Percentiles rank a stretch among this genome's conserved stretches.
Evolutionary conservation across 2,797 vertebrate species (phyloP).

Genomic region (Spinus olivaceus): DNA sequence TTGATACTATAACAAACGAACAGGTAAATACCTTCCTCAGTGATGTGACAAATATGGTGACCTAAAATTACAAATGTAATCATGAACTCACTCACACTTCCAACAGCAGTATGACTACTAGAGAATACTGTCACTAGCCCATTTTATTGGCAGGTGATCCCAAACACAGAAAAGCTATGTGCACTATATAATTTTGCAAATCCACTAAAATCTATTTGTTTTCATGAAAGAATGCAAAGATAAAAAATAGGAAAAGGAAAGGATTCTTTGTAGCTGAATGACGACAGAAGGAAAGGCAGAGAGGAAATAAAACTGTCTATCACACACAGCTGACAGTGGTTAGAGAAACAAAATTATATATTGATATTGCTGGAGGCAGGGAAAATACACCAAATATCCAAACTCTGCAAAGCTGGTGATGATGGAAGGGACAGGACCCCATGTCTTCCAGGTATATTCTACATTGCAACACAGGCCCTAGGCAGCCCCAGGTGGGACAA

Average conservation of each 20-base stretch:
- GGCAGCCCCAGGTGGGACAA: background rate
- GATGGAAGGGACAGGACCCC: background rate
- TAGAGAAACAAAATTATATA: background rate
- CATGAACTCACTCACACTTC: background rate
- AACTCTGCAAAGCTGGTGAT: background rate
- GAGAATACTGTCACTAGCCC: background rate
- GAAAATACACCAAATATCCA: background rate
- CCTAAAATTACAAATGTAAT: background rate
- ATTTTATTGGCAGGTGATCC: background rate
- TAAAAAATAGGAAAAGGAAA: background rate
- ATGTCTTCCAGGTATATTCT: fast-evolving
- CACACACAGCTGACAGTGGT: background rate
- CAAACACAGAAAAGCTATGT: background rate
- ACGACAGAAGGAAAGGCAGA: background rate
- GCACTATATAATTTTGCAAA: background rate
- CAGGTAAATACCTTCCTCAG: background rate
- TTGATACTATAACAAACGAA: background rate
- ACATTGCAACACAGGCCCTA: background rate
- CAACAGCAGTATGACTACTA: background rate
- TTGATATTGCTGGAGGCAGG: background rate
- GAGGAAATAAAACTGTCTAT: background rate
- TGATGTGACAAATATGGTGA: background rate
- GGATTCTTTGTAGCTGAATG: background rate
- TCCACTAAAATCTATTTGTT: background rate
- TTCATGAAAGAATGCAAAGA: background rate